Conservation (phyloP, 2,888 invertebrate species). For the Tenthredo amoena region DNA sequence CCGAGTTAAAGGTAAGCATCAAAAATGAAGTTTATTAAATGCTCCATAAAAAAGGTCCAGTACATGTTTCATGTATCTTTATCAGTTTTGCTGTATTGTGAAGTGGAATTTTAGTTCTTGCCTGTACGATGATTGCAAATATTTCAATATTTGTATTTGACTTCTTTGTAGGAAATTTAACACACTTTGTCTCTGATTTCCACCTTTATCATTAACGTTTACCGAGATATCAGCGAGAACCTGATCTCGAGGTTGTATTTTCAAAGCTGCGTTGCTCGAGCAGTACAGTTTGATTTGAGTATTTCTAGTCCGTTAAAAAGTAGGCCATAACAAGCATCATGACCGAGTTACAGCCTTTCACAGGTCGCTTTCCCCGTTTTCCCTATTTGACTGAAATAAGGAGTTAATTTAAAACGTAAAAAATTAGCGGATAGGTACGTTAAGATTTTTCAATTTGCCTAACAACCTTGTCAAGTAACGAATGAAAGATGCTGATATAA, state of each 20-base stretch:
- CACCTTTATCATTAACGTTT: not conserved
- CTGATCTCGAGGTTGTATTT: not conserved
- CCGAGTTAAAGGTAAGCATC: not conserved
- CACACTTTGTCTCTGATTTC: not conserved
- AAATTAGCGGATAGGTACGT: not conserved
- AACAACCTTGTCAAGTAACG: constrained; percentile 17
- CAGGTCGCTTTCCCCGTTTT: not conserved
- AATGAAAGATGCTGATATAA: not conserved
- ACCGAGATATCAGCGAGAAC: not conserved
- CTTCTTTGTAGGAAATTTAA: not conserved
- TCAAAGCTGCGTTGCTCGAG: too few relatives aligned
- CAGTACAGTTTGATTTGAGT: too few relatives aligned
- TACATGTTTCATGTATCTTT: not conserved
- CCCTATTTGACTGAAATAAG: too few relatives aligned
- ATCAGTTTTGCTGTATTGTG: not conserved
- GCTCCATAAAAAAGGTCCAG: not conserved
- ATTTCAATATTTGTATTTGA: not conserved
- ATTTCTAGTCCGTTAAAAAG: too few relatives aligned
- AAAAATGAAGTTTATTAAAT: not conserved
- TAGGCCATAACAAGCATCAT: not conserved
- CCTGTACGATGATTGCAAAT: not conserved
- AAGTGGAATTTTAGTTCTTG: not conserved
- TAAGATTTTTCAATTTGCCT: constrained; percentile 28
- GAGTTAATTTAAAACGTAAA: too few relatives aligned
- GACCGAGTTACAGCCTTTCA: not conserved